Conservation (phyloP, 2,797 vertebrate species). For the Austrolebias charrua region DNA sequence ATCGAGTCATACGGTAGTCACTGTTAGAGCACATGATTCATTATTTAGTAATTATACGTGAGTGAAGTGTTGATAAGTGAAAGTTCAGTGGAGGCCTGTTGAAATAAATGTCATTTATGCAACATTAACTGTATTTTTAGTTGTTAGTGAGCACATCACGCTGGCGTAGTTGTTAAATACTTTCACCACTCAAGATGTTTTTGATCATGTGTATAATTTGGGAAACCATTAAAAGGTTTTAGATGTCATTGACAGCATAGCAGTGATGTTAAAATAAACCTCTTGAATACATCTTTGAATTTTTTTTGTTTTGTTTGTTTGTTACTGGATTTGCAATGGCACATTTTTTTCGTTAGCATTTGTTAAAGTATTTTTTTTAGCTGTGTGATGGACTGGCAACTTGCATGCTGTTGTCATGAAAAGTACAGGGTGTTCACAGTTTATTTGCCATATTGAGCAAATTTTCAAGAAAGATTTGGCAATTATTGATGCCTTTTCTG, state of each 20-base stretch:
- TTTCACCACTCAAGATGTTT: slow-evolving; percentile 16
- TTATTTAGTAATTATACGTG: slow-evolving; percentile 47
- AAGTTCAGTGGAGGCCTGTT: slow-evolving; percentile 17
- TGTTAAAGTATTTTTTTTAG: neutral
- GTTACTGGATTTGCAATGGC: neutral
- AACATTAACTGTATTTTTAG: slow-evolving; percentile 12
- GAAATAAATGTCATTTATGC: slow-evolving; percentile 36
- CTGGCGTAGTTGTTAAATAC: slow-evolving; percentile 31
- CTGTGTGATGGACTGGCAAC: too few species aligned
- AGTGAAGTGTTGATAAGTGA: slow-evolving; percentile 23
- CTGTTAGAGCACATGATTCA: slow-evolving; percentile 52
- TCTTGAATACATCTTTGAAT: neutral
- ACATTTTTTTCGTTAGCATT: neutral
- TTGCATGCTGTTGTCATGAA: too few species aligned
- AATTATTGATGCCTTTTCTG: too few species aligned
- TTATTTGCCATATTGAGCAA: too few species aligned
- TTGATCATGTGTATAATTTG: slow-evolving; percentile 26
- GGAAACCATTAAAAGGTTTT: slow-evolving; percentile 11
- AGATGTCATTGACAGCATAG: slow-evolving; percentile 16
- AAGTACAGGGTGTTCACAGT: too few species aligned
- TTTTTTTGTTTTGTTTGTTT: neutral
- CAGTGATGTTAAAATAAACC: neutral
- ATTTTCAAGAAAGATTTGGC: too few species aligned
- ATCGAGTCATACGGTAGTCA: slow-evolving; percentile 44
- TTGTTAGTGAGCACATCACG: slow-evolving; percentile 40